Evolutionary conservation across 2,797 vertebrate genomes (phyloP).

Genomic region (Enteromius mattozi): DNA sequence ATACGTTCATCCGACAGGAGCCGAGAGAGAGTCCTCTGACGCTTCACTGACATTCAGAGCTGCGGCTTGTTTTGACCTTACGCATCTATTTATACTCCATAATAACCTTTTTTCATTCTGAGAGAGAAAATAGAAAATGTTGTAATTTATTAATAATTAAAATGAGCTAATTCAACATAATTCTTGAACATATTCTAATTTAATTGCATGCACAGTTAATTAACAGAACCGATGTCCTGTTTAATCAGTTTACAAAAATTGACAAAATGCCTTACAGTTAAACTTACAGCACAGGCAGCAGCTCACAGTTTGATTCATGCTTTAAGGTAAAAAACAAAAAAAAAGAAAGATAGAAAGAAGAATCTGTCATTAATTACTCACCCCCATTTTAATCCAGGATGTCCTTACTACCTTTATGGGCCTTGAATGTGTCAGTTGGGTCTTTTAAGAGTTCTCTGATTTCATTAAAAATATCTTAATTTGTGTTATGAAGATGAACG

Average conservation of each 20-base stretch:
- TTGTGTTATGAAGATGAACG: no score
- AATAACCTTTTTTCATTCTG: background rate
- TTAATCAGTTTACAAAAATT: background rate
- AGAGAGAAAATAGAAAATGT: background rate
- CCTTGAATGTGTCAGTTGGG: no score
- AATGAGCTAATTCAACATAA: background rate
- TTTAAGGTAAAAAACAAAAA: background rate
- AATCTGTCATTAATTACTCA: no score
- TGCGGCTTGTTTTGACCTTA: slow-evolving; percentile 7
- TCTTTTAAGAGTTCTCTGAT: no score
- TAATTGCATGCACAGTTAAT: background rate
- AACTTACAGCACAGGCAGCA: background rate
- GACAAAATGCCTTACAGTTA: background rate
- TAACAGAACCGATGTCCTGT: no score
- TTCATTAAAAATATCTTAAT: no score
- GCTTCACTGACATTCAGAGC: background rate
- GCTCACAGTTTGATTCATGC: background rate
- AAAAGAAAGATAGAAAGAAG: background rate
- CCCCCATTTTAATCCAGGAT: no score
- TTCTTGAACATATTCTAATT: background rate
- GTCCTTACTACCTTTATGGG: no score
- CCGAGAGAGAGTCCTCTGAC: slow-evolving; percentile 19
- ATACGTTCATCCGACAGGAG: slow-evolving; percentile 30
- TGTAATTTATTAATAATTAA: background rate
- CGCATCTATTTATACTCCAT: slow-evolving; percentile 7